Evolutionary conservation across 2,797 vertebrate genomes (phyloP), one percentile per base, ranked within the genome.

Genomic region (Coccyzus lansbergi): DNA sequence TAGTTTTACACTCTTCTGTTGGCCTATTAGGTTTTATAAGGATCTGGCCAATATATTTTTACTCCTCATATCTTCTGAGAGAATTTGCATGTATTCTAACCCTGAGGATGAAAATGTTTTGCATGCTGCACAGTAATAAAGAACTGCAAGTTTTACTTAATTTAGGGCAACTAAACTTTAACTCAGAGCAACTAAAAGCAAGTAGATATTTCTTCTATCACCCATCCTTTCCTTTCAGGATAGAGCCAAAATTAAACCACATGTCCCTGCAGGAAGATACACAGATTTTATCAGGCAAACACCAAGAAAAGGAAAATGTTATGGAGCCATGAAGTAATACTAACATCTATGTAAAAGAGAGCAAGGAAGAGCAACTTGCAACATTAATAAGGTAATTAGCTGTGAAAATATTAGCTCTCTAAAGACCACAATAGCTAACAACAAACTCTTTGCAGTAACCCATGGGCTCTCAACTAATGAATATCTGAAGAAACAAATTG

Each of bases 1-100:
- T 83, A 71, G 38, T 90, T 96, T 91, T 88, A 91, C 14, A 9
- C 48, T 59, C 24, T 84, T 91, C 38, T 63, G 26, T 75, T 93
- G 75, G 58, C 38, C 44, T 82, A 42, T 31, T 63, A 46, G 59
- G 25, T 82, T 95, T 91, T 80, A 31, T 34, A 86, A 82, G 44
- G 13, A 86, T 60, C 21, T 49, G 24, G 33, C 21, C 31, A 44
- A 56, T 46, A 36, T 8, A 15, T 10, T 60, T 74, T 77, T 64
- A 88, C 18, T 69, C 84, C 67, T 90, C 13, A 44, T 40, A 48
- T 40, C 34, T 79, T 77, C 31, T 11, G 11, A 59, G 36, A 42
- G 33, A 80, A 58, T 83, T 70, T 83, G 10, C 53, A 74, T 40
- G 5, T 36, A 21, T 28, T 44, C 26, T 12, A 83, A 44, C 20